phyloP scores from a whole-genome alignment of 2,113 vertebrate genomes.

The Vidua macroura region DNA sequence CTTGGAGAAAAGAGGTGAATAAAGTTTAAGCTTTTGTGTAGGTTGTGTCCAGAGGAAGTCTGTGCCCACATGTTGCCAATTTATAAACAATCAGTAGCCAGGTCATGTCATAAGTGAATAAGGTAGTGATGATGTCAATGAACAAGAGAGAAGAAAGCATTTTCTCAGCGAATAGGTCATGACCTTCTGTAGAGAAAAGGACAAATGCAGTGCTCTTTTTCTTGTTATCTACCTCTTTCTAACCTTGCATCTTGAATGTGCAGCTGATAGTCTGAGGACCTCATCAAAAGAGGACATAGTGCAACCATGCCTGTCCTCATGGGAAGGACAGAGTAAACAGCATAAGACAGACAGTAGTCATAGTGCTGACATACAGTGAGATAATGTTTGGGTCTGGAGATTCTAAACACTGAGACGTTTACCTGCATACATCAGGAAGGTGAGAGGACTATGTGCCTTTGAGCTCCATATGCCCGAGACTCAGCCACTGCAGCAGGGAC shows the following conservation, averaged over 20 bases:
- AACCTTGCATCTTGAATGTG: background rate
- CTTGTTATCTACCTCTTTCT: background rate
- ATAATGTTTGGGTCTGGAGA: background rate
- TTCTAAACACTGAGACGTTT: background rate
- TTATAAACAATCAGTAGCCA: background rate
- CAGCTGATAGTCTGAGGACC: background rate
- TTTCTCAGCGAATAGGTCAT: background rate
- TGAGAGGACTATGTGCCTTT: background rate
- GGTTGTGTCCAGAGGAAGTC: background rate
- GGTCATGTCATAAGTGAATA: background rate
- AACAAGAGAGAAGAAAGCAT: background rate
- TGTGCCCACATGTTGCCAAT: background rate
- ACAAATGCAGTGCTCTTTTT: background rate
- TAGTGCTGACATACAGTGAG: background rate
- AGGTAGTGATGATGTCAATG: background rate
- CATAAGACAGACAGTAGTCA: accelerated
- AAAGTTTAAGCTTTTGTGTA: background rate
- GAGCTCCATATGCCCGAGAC: background rate
- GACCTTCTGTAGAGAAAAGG: background rate
- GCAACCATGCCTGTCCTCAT: background rate
- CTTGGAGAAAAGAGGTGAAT: background rate
- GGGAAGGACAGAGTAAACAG: background rate
- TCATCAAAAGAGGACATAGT: background rate
- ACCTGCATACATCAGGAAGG: background rate
- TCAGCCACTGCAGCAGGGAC: background rate